Base-by-base conservation (phyloP, 2,797 vertebrate genomes). In the Phylloscopus collybita region DNA sequence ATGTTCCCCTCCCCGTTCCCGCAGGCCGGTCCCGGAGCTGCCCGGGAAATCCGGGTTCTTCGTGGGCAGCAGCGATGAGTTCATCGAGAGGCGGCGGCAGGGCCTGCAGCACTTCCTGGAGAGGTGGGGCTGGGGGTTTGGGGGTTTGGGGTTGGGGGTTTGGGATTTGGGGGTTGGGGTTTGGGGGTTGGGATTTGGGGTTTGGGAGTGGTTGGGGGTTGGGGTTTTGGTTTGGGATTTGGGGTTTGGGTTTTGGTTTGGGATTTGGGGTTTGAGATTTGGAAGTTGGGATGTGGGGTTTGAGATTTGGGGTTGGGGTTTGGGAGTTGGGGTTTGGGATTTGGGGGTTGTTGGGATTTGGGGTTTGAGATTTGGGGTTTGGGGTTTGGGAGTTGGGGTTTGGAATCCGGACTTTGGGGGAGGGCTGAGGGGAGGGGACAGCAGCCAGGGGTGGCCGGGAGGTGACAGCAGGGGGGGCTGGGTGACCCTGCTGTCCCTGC, bases 21-120 rank as follows among this genome's bases (percentile, higher is more conserved):
- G 25, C 86, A 99, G 99, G 88, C 99, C 99, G 2, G 99, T 99
- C 34, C 99, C 99, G 51, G 98, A 98, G n/a, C 98, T 99, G 81
- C 99, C 99, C 0, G 98, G 98, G 11, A 99, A 99, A 95, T 98
- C 98, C 21, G 85, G 98, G 54, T 99, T 99, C 94, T 98, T 98
- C 0, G 88, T 97, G 69, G 98, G 99, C 81, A 97, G 93, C 97
- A 98, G 98, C 0, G 99, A 99, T 86, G 99, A 99, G 86, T 99
- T 99, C 96, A 98, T 99, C n/a, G 99, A 99, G 97, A 98, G 96
- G 62, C 97, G 99, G 25, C 96, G 99, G n/a, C 98, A 98, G 92
- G 99, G 99, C 32, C 98, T 99, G 61, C 99, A 99, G 97, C 97
- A 84, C 80, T 99, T 99, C 91, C 96, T 99, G 65, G 98, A 99